Evolutionary conservation across 1,140 invertebrate genomes (phyloP), one percentile per base, ranked within the genome.

Genomic region (Brachionus rotundiformis): DNA sequence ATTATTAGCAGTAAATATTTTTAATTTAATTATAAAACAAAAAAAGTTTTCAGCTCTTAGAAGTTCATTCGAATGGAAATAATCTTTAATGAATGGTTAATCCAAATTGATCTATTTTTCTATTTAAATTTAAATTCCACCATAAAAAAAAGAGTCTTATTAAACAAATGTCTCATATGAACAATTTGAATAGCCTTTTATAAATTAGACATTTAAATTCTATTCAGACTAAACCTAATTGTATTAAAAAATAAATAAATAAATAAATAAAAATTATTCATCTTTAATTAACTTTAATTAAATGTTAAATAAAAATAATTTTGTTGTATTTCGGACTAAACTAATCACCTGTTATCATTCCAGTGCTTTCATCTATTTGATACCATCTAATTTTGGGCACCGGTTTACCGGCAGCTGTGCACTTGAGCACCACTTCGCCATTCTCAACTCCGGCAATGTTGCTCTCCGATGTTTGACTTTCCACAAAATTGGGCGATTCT

Each of bases 401-500:
- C 3, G 76, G 76, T 63, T 79, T 79, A 3, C 76, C 76, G 4
- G 59, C 31, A 33, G 76, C 76, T 10, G 19, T 39, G 8, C 76
- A 79, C 36, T 79, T 59, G 3, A 79, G 47, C 16, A 16, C 41
- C 19, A 63, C 47, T 36, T 79, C 76, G 19, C 76, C 16, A 13
- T 79, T 54, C 23, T 79, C 76, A 11, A 79, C 8, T 36, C 47
- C 44, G n/a, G 76, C 76, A 33, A 79, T 39, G 19, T 79, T 63
- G 31, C 47, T 59, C 29, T 79, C 76, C 11, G 76, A 59, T 23
- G 76, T 79, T 54, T 59, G 44, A 36, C 25, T 79, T 27, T 79
- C 76, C 23, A 79, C 36, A 63, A 79, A 79, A 41, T 25, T 79
- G 6, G 76, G 76, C 16, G 76, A 79, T 63, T 79, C 76, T 79